Evolutionary conservation across 2,113 vertebrate genomes (phyloP).

Genomic region (Geothlypis trichas): DNA sequence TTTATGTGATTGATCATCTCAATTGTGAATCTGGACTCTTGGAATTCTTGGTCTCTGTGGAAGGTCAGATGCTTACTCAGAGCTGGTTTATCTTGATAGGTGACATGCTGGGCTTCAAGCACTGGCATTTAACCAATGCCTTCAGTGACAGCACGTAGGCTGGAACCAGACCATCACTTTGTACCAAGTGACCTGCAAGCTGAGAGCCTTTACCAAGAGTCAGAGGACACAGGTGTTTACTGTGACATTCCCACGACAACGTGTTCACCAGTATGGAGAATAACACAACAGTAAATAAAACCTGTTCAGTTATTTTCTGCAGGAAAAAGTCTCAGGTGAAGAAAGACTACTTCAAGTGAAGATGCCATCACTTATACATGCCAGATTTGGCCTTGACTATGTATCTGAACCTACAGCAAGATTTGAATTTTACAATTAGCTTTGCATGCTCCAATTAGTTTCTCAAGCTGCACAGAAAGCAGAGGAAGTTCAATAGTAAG

Average conservation of each 20-base stretch:
- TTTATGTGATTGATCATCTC: not conserved
- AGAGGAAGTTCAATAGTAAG: not conserved
- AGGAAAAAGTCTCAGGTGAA: not conserved
- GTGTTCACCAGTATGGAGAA: not conserved
- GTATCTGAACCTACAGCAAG: not conserved
- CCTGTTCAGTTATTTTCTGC: not conserved
- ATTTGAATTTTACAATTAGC: not conserved
- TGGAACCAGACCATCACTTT: not conserved
- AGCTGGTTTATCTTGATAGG: not conserved
- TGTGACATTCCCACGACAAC: not conserved
- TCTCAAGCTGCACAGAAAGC: not conserved
- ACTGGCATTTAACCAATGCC: not conserved
- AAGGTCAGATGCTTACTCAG: not conserved
- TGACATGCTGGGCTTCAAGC: not conserved
- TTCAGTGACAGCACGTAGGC: rapidly evolving
- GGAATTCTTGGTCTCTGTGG: not conserved
- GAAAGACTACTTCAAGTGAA: not conserved
- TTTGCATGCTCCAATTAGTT: not conserved
- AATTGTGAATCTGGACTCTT: not conserved
- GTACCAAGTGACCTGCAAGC: not conserved
- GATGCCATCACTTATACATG: not conserved
- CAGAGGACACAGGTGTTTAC: rapidly evolving
- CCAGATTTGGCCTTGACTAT: not conserved
- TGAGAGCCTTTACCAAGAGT: not conserved
- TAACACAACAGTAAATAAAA: not conserved